Base-by-base conservation (phyloP, 2,113 vertebrate genomes). In the Ageneiosus marmoratus region DNA sequence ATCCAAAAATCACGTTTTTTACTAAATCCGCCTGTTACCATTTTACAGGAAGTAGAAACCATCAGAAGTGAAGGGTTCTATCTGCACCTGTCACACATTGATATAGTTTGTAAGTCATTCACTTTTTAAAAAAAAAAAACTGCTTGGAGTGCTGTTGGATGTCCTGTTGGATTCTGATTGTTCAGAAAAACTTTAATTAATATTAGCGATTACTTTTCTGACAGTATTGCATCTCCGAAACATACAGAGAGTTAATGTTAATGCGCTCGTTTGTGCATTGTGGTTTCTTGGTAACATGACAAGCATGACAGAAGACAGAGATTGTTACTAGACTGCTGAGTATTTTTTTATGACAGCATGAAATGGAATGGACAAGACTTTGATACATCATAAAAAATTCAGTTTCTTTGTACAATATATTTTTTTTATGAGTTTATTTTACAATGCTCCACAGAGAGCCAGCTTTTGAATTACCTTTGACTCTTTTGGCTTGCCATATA, bases 1-100 rank as follows among this genome's bases (percentile, higher is more conserved):
- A 75, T 75, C 48, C 72, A 75, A 75, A 75, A 53, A 75, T 29
- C 48, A 75, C 27, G 16, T 75, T 75, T 72, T 32, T 32, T 32
- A 32, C 48, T 75, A 75, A 75, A 75, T 75, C 72, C 48, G n/a
- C 70, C 65, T 79, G 84, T 77, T 58, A 69, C 60, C 10, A 41
- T 56, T 34, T 44, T 70, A 37, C 65, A 72, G 63, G 82, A 55
- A 46, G 73, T 16, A 75, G 20, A 51, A 67, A 63, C 44, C 46
- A 22, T 56, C 60, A 55, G 16, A 65, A 62, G 50, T 24, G 70
- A 63, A 56, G 0, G 37, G 12, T 41, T 76, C 12, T 15, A 13
- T 27, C 50, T 77, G 48, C 74, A 69, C 60, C 37, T 63, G 58
- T 63, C 63, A 55, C 50, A 53, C 63, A 8, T 12, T 22, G 0